Base-by-base conservation (phyloP, 2,113 vertebrate genomes). In the Ranitomeya imitator region DNA sequence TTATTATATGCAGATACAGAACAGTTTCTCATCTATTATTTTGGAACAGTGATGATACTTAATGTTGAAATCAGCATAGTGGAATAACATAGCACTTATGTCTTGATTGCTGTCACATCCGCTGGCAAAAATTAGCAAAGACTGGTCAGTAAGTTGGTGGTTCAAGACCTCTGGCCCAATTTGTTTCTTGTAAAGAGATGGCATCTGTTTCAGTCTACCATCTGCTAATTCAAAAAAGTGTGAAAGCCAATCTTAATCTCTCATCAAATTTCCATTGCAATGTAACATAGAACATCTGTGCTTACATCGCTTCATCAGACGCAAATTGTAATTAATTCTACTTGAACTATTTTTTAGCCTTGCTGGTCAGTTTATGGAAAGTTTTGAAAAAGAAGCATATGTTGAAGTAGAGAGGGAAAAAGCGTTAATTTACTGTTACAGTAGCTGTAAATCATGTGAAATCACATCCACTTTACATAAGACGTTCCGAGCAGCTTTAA, bases 201-300 rank as follows among this genome's bases (percentile, higher is more conserved):
- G 88, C 91, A 90, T 81, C 86, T 94, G 93, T 92, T 94, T 94
- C 90, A 90, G 92, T 92, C 94, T 93, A 93, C 92, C 91, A 91
- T 92, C 92, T 92, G 92, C 90, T 93, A 92, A 90, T 93, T 55
- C 76, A 93, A 92, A 92, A 89, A 74, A 90, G 86, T 83, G 86
- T 77, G 71, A 88, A 83, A 92, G 93, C 94, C 93, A 94, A 85
- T 94, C 92, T 92, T 90, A 4, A 81, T 77, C 26, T 91, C 90
- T 92, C 86, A 83, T 92, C 63, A 81, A 90, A 85, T 90, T 91
- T 84, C 89, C 90, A 90, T 91, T 90, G 90, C 93, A 92, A 90
- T 89, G 89, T 79, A 90, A 90, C 93, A 91, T 86, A 61, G 77
- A 94, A 90, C 82, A 88, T 88, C 86, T 88, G 86, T 83, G 80